Evolutionary conservation across 2,888 invertebrate genomes (phyloP).

Genomic region (Campoletis raptor): DNA sequence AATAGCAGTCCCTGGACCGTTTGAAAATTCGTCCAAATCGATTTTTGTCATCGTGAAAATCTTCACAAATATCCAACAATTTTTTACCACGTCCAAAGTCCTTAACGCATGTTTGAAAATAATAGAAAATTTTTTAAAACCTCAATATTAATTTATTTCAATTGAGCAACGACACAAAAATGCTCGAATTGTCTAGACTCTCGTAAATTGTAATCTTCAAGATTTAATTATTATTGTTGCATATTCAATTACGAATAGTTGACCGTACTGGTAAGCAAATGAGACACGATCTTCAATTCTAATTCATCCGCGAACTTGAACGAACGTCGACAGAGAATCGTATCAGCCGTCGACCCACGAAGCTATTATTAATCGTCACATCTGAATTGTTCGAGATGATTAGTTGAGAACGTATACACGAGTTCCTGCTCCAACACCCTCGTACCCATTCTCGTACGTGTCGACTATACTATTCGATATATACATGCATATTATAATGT

Average conservation of each 20-base stretch:
- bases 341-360: constrained; percentile 24
- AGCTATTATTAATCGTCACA: constrained; percentile 60
- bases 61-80: too few relatives aligned
- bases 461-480: constrained; percentile 7
- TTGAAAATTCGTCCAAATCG: too few relatives aligned
- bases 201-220: background rate
- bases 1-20: too few relatives aligned
- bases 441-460: constrained; percentile 40
- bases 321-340: constrained; percentile 8
- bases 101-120: too few relatives aligned
- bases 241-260: too few relatives aligned
- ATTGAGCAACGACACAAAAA: too few relatives aligned
- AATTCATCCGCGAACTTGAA: background rate
- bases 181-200: too few relatives aligned
- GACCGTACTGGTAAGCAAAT: background rate
- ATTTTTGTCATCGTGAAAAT: too few relatives aligned
- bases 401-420: constrained; percentile 28
- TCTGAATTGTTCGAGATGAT: constrained; percentile 51
- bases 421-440: constrained; percentile 28
- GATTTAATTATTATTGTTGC: background rate
- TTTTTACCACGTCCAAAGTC: too few relatives aligned
- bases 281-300: constrained; percentile 2
- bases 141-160: too few relatives aligned
- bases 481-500: background rate
- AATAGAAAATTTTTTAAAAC: too few relatives aligned